Percentiles rank a stretch among this genome's conserved stretches.
These are phyloP conservation scores for Sialia sialis DNA, from an alignment of 2,113 vertebrate species.

Conservation along the genomic window DNA sequence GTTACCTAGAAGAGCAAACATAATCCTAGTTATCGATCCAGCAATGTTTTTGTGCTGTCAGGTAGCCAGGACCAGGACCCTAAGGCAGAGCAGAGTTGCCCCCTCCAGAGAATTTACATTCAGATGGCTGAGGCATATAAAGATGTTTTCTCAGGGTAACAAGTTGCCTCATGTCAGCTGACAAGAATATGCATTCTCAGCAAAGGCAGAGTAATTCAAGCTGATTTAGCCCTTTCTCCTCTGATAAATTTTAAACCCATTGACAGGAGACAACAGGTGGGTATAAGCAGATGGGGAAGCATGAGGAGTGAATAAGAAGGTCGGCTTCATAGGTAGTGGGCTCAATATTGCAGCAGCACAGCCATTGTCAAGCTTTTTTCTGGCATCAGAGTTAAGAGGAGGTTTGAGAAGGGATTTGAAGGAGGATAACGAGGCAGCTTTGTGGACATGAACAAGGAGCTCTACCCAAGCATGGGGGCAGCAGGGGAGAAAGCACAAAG, in stretches of 20 bases:
- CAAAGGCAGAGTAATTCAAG: conserved; percentile 40
- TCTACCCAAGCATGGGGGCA: conserved; percentile 65
- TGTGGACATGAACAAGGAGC: conserved; percentile 61
- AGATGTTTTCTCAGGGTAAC: conserved; percentile 51
- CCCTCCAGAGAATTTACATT: conserved; percentile 21
- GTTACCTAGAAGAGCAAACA: neutral
- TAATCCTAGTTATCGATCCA: neutral
- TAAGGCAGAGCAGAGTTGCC: neutral
- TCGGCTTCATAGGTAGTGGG: conserved; percentile 29
- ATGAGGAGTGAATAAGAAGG: conserved; percentile 37
- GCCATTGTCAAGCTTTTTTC: conserved; percentile 43
- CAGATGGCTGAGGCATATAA: conserved; percentile 26
- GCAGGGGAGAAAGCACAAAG: conserved; percentile 67
- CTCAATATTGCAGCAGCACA: conserved; percentile 35
- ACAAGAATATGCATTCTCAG: conserved; percentile 14
- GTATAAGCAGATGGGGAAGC: conserved; percentile 42
- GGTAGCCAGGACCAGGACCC: neutral
- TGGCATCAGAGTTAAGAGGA: conserved; percentile 53
- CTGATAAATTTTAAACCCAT: conserved; percentile 25
- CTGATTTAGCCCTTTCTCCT: conserved; percentile 30
- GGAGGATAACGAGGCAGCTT: conserved; percentile 63
- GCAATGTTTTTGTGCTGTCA: neutral
- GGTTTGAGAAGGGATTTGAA: conserved; percentile 59
- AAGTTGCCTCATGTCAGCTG: conserved; percentile 30
- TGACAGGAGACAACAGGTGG: conserved; percentile 44